A percentile compares a stretch with the other conserved stretches of the same genome.
These are phyloP conservation scores for Chlamydotis undulata DNA, from an alignment of 2,113 vertebrate species.

Conservation along the genomic window DNA sequence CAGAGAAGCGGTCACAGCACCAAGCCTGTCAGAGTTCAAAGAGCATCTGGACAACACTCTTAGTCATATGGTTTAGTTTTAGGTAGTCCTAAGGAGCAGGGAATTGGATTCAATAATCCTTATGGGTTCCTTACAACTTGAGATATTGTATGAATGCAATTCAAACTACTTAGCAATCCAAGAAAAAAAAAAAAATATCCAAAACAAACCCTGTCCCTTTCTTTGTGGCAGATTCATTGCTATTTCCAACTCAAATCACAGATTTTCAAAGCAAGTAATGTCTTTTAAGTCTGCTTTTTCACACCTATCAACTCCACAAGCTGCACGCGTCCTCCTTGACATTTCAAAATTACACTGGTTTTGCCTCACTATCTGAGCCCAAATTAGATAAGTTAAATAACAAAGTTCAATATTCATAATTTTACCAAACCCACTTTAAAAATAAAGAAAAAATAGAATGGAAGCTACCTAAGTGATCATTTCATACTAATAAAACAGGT, in stretches of 20 bases:
- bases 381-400: constrained; percentile 31
- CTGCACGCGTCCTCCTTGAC: neutral
- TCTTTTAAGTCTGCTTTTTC: constrained; percentile 28
- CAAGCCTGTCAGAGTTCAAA: neutral
- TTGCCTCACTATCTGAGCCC: neutral
- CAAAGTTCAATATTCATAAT: neutral
- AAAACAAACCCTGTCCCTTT: neutral
- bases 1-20: neutral
- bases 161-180: neutral
- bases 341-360: constrained; percentile 7
- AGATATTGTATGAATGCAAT: neutral
- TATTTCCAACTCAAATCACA: neutral
- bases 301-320: constrained; percentile 33
- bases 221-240: neutral
- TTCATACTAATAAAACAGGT: neutral
- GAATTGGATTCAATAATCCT: neutral
- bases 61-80: neutral
- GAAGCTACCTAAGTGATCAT: neutral
- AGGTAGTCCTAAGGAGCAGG: neutral
- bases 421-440: neutral
- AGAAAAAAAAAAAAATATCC: neutral
- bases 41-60: accelerated
- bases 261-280: neutral
- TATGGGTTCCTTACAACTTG: neutral
- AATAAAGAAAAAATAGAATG: neutral